Percentiles rank a stretch among this genome's conserved stretches.
Conservation (phyloP, 2,113 vertebrate genomes). For the Catharus fuscescens region DNA sequence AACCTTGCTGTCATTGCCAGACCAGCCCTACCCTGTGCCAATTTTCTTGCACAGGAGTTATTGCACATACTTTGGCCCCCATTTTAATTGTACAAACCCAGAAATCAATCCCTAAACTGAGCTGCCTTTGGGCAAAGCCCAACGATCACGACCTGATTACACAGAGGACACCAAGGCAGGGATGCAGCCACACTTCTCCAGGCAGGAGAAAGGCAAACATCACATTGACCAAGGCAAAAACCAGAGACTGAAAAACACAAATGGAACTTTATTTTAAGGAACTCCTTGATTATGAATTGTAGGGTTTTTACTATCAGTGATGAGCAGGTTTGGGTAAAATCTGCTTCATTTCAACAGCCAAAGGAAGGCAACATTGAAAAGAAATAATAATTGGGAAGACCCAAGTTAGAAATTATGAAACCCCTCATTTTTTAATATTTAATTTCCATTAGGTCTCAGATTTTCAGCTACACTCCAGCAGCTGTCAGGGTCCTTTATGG, state of each 20-base stretch:
- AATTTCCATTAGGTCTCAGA: background rate
- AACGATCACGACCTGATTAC: background rate
- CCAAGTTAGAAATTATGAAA: background rate
- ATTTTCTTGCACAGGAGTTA: background rate
- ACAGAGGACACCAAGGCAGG: background rate
- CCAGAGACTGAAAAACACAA: fast-evolving
- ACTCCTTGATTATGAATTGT: background rate
- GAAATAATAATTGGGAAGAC: background rate
- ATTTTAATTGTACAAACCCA: background rate
- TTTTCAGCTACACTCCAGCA: background rate
- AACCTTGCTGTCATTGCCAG: background rate
- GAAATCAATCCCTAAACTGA: background rate
- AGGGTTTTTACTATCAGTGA: background rate
- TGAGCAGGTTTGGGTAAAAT: background rate
- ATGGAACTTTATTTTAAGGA: background rate
- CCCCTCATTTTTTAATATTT: background rate
- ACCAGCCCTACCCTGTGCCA: background rate
- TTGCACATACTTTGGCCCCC: background rate
- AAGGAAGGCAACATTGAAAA: background rate
- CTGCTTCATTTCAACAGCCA: background rate
- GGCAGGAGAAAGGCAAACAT: background rate
- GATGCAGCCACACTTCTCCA: background rate
- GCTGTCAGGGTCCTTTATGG: background rate
- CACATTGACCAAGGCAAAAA: background rate
- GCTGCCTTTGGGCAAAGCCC: background rate